These are phyloP conservation scores for Bugula neritina DNA, from an alignment of 2,888 invertebrate species.

Conservation along the genomic window DNA sequence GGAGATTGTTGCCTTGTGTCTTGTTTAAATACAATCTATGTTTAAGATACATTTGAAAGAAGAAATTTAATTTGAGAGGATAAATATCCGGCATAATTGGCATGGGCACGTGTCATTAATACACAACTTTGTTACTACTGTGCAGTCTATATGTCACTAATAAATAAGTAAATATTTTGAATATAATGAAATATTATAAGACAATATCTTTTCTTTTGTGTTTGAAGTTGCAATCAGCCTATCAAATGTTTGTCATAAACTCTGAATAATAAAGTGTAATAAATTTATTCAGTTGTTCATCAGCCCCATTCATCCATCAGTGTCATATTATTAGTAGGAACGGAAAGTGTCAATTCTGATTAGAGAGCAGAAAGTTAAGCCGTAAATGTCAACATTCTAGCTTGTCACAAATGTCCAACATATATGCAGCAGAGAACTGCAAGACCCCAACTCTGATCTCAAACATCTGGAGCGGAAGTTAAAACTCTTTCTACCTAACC, in stretches of 20 bases:
- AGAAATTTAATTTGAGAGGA: background rate
- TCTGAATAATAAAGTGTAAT: background rate
- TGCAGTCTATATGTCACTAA: background rate
- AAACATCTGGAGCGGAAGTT: background rate
- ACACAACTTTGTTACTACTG: too few relatives aligned
- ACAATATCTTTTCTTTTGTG: background rate
- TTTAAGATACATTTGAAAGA: background rate
- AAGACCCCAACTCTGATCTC: background rate
- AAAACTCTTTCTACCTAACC: background rate
- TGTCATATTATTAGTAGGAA: background rate
- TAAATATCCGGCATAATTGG: background rate
- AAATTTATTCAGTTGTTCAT: background rate
- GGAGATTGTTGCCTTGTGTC: background rate
- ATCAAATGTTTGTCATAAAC: background rate
- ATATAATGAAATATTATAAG: background rate
- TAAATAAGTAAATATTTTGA: background rate
- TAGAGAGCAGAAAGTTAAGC: background rate
- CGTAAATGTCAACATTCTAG: background rate
- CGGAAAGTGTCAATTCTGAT: background rate
- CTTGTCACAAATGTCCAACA: background rate
- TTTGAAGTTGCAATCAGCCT: background rate
- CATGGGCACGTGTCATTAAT: background rate
- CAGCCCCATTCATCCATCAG: background rate
- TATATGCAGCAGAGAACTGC: too few relatives aligned
- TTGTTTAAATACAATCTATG: background rate